phyloP scores from a whole-genome alignment of 2,113 vertebrate species.

The Peucedramus taeniatus region DNA sequence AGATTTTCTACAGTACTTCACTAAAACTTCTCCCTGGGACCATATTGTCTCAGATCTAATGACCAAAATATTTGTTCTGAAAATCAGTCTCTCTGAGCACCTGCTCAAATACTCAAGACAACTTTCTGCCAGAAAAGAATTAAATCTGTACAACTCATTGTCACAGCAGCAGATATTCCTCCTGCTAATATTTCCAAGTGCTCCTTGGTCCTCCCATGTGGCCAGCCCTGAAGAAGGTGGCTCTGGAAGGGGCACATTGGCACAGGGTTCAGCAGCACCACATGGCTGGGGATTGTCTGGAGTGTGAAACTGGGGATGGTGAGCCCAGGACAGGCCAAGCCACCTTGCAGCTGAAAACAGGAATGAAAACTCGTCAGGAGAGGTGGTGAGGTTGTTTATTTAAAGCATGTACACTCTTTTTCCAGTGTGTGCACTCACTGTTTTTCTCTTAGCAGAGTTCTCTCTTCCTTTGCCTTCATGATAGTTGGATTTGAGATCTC shows the following conservation, averaged over 20 bases:
- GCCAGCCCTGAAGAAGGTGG: rapidly evolving
- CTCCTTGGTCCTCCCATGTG: rapidly evolving
- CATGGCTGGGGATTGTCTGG: background rate
- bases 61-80: background rate
- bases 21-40: background rate
- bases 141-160: background rate
- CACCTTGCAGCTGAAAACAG: background rate
- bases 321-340: background rate
- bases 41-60: background rate
- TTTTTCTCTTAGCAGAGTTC: background rate
- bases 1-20: background rate
- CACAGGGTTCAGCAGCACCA: background rate
- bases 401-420: background rate
- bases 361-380: background rate
- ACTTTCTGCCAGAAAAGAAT: background rate
- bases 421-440: background rate
- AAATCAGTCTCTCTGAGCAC: background rate
- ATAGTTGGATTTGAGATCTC: background rate
- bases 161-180: background rate
- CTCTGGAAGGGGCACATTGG: rapidly evolving
- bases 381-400: background rate
- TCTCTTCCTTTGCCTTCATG: background rate
- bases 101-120: background rate
- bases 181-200: background rate
- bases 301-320: background rate